A percentile compares a stretch with the other conserved stretches of the same genome.
phyloP scores from a whole-genome alignment of 2,797 vertebrate species.

The Agapornis canus region DNA sequence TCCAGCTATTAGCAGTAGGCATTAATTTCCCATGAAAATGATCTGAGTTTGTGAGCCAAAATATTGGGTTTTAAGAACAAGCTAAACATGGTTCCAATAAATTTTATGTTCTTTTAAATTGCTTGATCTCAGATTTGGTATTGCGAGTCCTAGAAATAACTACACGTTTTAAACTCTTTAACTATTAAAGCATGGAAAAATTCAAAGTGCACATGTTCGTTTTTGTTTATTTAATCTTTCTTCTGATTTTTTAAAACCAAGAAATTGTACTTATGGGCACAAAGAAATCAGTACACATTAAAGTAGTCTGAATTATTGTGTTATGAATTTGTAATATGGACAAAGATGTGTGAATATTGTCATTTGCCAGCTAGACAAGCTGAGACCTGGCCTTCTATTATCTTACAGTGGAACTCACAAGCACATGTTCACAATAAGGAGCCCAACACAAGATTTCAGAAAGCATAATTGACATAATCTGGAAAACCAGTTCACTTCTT shows the following conservation, averaged over 20 bases:
- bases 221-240: neutral
- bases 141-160: neutral
- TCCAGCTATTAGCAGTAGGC: neutral
- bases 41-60: neutral
- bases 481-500: neutral
- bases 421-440: neutral
- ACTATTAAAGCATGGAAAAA: neutral
- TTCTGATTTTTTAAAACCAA: neutral
- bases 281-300: neutral
- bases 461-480: neutral
- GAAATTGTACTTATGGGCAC: neutral
- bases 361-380: neutral
- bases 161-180: neutral
- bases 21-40: neutral
- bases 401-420: neutral
- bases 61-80: neutral
- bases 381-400: neutral
- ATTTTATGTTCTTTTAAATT: neutral
- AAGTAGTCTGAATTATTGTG: neutral
- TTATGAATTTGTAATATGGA: neutral
- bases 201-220: neutral
- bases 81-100: neutral
- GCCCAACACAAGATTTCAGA: neutral
- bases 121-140: neutral
- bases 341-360: neutral